phyloP scores from a whole-genome alignment of 1,140 invertebrate species.

The Caenorhabditis briggsae region DNA sequence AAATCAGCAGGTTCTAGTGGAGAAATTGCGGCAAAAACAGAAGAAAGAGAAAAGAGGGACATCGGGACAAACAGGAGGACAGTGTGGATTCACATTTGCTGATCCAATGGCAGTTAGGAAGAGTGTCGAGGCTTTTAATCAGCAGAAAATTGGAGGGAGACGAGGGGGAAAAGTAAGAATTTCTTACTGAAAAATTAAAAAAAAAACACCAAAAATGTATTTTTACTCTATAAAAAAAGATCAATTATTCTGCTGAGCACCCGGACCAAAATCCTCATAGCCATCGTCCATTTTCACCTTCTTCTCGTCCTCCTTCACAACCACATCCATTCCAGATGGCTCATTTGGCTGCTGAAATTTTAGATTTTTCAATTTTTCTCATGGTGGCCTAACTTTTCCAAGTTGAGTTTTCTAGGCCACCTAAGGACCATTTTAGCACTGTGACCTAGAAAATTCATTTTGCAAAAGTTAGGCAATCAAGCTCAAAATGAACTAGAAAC shows the following conservation, averaged over 20 bases:
- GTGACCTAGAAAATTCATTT: background rate
- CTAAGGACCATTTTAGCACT: no score
- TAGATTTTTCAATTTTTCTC: background rate
- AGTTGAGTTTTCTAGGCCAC: no score
- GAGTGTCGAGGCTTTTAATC: constrained; percentile 19
- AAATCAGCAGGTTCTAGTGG: constrained; percentile 66
- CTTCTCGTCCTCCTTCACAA: constrained; percentile 15
- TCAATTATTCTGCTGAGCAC: background rate
- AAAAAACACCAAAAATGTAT: no score
- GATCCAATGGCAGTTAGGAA: constrained; percentile 30
- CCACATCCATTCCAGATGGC: constrained; percentile 11
- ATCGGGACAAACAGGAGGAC: background rate
- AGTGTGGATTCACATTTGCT: constrained; percentile 37
- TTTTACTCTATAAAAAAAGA: no score
- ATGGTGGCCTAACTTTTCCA: no score
- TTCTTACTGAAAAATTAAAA: no score
- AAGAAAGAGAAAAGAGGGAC: constrained; percentile 54
- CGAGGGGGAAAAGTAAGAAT: background rate
- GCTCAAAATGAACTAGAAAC: no score
- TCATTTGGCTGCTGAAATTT: background rate
- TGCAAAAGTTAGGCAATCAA: no score
- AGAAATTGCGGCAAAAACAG: constrained; percentile 67
- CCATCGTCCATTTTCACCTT: constrained; percentile 7
- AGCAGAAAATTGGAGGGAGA: constrained; percentile 9
- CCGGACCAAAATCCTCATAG: constrained; percentile 8